Evolutionary conservation across 2,888 invertebrate genomes (phyloP).

Genomic region (Atrina japonica): DNA sequence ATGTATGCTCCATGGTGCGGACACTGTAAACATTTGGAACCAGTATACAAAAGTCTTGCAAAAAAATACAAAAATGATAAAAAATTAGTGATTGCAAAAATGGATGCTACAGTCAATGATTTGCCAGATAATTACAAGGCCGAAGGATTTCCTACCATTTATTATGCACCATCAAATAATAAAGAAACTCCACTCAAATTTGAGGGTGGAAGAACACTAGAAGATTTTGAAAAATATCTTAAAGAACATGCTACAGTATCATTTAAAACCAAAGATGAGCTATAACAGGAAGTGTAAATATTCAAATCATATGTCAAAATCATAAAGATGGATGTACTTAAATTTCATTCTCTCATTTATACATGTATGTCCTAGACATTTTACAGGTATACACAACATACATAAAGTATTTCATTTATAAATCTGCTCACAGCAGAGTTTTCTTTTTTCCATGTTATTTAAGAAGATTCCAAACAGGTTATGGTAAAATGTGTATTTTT

Average conservation of each 20-base stretch:
- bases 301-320: no score
- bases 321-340: no score
- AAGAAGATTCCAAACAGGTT: no score
- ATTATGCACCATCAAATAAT: conserved; percentile 78
- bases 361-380: no score
- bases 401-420: no score
- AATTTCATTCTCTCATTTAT: no score
- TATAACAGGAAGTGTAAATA: no score
- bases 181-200: conserved; percentile 80
- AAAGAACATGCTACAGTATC: conserved; percentile 73
- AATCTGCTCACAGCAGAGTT: no score
- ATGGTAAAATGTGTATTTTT: no score
- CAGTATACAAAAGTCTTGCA: conserved; percentile 81
- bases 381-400: no score
- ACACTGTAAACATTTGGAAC: conserved; percentile 83
- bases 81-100: conserved; percentile 78
- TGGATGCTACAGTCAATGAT: conserved; percentile 82
- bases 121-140: conserved; percentile 78
- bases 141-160: conserved; percentile 83
- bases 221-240: conserved; percentile 77
- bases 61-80: conserved; percentile 75
- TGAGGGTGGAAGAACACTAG: conserved; percentile 73
- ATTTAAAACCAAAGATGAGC: conserved; percentile 70
- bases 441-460: no score
- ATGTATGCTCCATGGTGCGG: conserved; percentile 85